Evolutionary conservation across 2,113 vertebrate genomes (phyloP), one percentile per base, ranked within the genome.

Genomic region (Daphoenositta chrysoptera): DNA sequence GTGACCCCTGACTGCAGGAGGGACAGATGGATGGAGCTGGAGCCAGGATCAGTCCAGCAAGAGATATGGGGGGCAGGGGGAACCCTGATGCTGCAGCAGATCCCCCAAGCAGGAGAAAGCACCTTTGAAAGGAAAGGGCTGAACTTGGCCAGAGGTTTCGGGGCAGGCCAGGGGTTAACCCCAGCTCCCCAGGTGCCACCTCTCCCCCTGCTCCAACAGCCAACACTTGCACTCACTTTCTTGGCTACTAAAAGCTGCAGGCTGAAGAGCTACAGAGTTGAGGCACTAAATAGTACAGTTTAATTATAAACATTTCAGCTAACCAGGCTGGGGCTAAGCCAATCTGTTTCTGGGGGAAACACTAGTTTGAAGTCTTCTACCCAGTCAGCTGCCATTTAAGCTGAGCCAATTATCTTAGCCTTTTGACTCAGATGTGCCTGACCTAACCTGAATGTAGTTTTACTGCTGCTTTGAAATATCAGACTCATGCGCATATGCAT

Each of bases 391-490:
- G 98, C 98, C 98, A 98, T 98, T 98, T 98, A 98, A 98, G 98
- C 97, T 81, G 89, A 98, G 98, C 98, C 98, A 98, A 99, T 99
- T 98, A 99, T 98, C 98, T 98, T 97, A 98, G 98, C 98, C 98
- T 97, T 98, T 97, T 98, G 98, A 97, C 97, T 98, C 95, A 85
- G 94, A 98, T 90, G 96, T 95, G 98, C 98, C 97, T 98, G 97
- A 98, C 98, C 98, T 97, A 98, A 98, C 98, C 98, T 98, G 98
- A 98, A 98, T 96, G 98, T 98, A 97, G 96, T 98, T 98, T 98
- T 98, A 98, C 97, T 96, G 98, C 94, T 96, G 98, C 98, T 99
- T 98, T 99, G 98, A 99, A 99, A 98, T 96, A 96, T 98, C 97
- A 98, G 98, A 98, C 98, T 98, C 97, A 96, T 97, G 98, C 96